Base-by-base conservation (phyloP, 1,140 invertebrate species). In the Euura saliciscinereae region DNA sequence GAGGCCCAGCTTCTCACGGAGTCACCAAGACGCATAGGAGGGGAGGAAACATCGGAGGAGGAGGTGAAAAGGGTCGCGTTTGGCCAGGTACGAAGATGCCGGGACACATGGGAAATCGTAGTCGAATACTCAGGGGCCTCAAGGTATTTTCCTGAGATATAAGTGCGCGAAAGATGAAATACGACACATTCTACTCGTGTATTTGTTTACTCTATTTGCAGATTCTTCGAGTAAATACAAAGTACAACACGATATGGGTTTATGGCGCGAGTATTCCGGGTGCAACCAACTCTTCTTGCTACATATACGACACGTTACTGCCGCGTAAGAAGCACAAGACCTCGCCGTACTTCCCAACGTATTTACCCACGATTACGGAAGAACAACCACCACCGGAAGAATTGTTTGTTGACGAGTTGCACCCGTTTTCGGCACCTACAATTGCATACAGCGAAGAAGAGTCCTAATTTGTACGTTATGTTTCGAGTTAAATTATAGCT, bases 71-170 rank as follows among this genome's bases (percentile, higher is more conserved):
- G 85, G 93, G 90, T 4, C 87, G 96, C 76, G 94, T 99, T 42
- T 96, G 96, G 93, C 96, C 96, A 68, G 98, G 98, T 70, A 98
- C 95, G 44, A 98, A 98, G 89, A 92, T 99, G 93, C 97, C 97
- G 65, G 98, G 98, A 46, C 95, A 98, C 80, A 99, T 99, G 98
- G 98, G 98, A 44, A 94, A 95, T 80, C 87, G 87, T 74, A 95
- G 91, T 89, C 90, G 94, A 76, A 89, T 90, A 46, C 78, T 92
- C 10, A 89, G 89, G 80, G 97, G 96, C 42, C 82, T 96, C 5
- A 92, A 93, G 86, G 93, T 93, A 82, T 28, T 28, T 28, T 28
- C 28, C 28, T 28, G 28, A 28, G 28, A 28, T 28, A 28, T 28
- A 28, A 1, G 28, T 28, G 28, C 28, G 28, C 28, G 28, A 1